These are phyloP conservation scores for Cecidostiba fungosa DNA, from an alignment of 2,888 invertebrate genomes.

Conservation along the genomic window DNA sequence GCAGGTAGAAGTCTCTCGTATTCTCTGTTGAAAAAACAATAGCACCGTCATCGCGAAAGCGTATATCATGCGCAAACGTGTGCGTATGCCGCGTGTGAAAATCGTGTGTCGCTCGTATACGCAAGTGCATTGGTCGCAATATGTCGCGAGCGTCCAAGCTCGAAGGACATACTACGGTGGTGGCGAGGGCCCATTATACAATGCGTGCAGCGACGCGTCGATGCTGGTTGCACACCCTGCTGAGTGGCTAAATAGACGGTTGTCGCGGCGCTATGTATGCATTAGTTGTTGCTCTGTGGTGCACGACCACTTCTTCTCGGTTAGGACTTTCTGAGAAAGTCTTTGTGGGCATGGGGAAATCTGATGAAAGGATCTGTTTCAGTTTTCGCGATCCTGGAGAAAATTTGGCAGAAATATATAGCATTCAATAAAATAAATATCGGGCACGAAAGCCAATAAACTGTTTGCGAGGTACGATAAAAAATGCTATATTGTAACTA, in stretches of 20 bases:
- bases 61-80: background rate
- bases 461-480: too few relatives aligned
- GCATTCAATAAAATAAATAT: too few relatives aligned
- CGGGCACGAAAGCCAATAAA: too few relatives aligned
- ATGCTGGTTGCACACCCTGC: conserved; percentile 61
- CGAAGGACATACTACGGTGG: conserved; percentile 61
- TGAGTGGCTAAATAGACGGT: conserved; percentile 64
- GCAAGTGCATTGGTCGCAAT: conserved; percentile 52
- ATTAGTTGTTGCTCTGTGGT: background rate
- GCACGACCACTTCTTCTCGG: background rate
- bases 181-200: conserved; percentile 7
- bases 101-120: conserved; percentile 40
- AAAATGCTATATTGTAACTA: too few relatives aligned
- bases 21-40: background rate
- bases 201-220: conserved; percentile 38
- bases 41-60: background rate
- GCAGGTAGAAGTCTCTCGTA: background rate
- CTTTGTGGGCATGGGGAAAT: background rate
- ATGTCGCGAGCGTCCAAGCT: conserved; percentile 65
- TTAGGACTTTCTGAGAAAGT: background rate
- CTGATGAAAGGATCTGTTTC: background rate
- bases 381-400: too few relatives aligned
- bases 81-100: conserved; percentile 58
- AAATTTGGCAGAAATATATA: too few relatives aligned
- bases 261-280: conserved; percentile 37